Conservation (phyloP, 2,888 invertebrate genomes). For the Seladonia tumulorum region DNA sequence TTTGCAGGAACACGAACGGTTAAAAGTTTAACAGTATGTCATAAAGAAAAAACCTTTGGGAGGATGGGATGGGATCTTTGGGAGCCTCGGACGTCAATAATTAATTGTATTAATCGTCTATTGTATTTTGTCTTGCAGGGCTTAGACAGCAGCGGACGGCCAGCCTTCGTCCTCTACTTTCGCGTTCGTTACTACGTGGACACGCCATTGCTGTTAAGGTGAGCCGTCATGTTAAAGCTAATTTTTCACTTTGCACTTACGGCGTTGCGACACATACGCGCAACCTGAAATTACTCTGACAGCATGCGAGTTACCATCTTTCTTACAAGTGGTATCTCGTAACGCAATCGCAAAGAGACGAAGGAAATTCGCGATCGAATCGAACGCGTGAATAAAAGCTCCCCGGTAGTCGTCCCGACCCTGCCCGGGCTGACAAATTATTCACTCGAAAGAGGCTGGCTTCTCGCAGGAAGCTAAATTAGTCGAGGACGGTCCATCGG, state of each 20-base stretch:
- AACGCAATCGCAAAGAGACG: background rate
- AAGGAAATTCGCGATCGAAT: slow-evolving; percentile 26
- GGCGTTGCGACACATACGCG: background rate
- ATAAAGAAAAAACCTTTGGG: too few species aligned
- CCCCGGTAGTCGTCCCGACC: slow-evolving; percentile 48
- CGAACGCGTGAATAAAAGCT: slow-evolving; percentile 50
- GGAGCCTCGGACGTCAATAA: background rate
- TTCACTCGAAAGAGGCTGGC: slow-evolving; percentile 55
- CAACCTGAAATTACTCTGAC: background rate
- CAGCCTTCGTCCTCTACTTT: slow-evolving; percentile 94
- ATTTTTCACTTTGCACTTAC: slow-evolving; percentile 1
- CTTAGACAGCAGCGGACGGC: slow-evolving; percentile 95
- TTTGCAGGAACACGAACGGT: too few species aligned
- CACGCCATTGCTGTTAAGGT: slow-evolving; percentile 94
- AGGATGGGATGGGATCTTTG: background rate
- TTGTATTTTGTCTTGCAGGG: slow-evolving; percentile 86
- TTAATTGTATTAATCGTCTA: background rate
- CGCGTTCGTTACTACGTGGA: slow-evolving; percentile 97
- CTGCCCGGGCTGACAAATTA: slow-evolving; percentile 54
- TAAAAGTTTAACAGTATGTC: background rate
- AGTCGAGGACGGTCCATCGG: slow-evolving; percentile 52
- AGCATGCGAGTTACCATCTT: background rate
- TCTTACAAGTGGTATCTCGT: background rate
- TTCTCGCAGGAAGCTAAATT: slow-evolving; percentile 53
- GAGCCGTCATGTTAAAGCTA: slow-evolving; percentile 62